Evolutionary conservation across 2,888 invertebrate genomes (phyloP), one percentile per base, ranked within the genome.

Genomic region (Salticus scenicus): DNA sequence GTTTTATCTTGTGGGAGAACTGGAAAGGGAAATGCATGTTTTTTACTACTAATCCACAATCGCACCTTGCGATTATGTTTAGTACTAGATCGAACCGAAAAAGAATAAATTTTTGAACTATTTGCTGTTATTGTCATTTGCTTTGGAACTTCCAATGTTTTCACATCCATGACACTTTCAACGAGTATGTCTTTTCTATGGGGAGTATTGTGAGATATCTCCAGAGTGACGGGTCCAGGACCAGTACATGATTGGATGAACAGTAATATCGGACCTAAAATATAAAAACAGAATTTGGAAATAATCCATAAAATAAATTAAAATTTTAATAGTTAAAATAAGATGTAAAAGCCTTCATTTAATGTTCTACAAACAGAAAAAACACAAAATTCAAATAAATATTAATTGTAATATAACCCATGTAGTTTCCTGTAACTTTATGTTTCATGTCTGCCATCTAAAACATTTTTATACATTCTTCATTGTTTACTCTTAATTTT

Each of bases 1-100:
- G 88, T 88, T 27, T 89, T 89, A 79, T 91, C 90, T 7, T 88
- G 80, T 0, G 91, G 90, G 14, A 91, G 87, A 8, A 79, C 85
- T 0, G 91, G 91, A 80, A 90, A 89, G 17, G 89, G 89, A 88
- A 88, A 81, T 87, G 89, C 71, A 82, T 88, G 30, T 28, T 67
- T 42, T 77, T 88, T 42, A n/a, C 78, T 79, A 24, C 78, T 87
- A 88, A 88, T 42, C 72, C 87, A 75, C 41, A 88, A 4, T 1
- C 83, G 67, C 1, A 85, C 87, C 20, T 67, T 76, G 7, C 85
- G 64, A 8, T 47, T 24, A 10, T 73, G 66, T 12, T 57, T 64
- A 0, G 66, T 73, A 5, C 67, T 78, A 12, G 85, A 77, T 1
- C 74, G 66, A 0, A 87, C 24, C 5, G 69, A 42, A 17, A 87